Base-by-base conservation (phyloP, 2,797 vertebrate species). In the Oceanodroma leucorhoa region DNA sequence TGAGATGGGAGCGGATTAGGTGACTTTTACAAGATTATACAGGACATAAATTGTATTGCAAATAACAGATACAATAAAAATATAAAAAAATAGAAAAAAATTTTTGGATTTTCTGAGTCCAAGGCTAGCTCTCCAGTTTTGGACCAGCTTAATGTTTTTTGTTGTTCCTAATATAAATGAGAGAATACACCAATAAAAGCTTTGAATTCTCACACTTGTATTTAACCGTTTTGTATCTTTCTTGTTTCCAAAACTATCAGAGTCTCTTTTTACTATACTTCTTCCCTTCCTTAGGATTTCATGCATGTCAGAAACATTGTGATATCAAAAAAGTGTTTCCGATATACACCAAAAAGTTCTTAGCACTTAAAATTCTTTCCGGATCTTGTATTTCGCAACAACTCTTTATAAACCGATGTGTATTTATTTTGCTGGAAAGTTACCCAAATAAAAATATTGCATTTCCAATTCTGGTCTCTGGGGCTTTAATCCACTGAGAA, bases 361-460 rank as follows among this genome's bases (percentile, higher is more conserved):
- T 66, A 70, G 41, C 34, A 45, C 70, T 83, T 58, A 48, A 80
- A 93, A 84, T 89, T n/a, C n/a, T 76, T 88, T 70, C 60, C 67
- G 75, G 43, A 67, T 45, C 43, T 84, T 85, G 55, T 53, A 53
- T 89, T 89, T 92, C 82, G 51, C 81, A 95, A 67, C 57, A 78
- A 76, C 16, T 53, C 64, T 83, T 73, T 70, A 71, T 83, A 87
- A 93, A 79, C 48, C 36, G 87, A 20, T 32, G 30, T 73, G 32
- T 77, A 62, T 94, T 92, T 92, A 60, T 85, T 89, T 91, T 86
- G 69, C 61, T 88, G 82, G 65, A 89, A 94, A 88, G 24, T 32
- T 90, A 89, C 66, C 57, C 84, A 81, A 83, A 89, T 71, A 58
- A 82, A 96, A 95, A 80, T 77, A 92, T 1, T 93, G 79, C 69